phyloP scores from a whole-genome alignment of 2,888 invertebrate genomes.

The Meloe dianella region DNA sequence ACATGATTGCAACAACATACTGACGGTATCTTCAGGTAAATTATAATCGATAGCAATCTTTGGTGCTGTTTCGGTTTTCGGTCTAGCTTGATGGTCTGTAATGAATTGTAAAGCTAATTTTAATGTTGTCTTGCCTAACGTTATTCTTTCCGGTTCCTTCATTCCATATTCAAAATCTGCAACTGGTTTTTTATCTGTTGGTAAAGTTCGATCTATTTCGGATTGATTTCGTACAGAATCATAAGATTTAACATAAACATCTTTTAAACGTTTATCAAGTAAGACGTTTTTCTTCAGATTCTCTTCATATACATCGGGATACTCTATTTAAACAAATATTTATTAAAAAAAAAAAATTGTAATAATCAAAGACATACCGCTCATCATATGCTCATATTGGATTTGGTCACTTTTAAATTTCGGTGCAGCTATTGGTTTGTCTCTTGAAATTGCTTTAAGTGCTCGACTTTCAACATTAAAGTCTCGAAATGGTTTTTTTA shows the following conservation, averaged over 20 bases:
- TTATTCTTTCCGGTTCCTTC: constrained; percentile 67
- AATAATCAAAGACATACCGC: constrained; percentile 54
- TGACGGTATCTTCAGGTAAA: constrained; percentile 67
- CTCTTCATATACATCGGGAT: constrained; percentile 68
- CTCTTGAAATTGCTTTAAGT: constrained; percentile 70
- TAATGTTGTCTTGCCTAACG: constrained; percentile 71
- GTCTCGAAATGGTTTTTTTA: constrained; percentile 67
- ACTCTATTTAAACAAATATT: too few relatives aligned
- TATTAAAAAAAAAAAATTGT: too few relatives aligned
- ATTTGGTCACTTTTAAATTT: constrained; percentile 66
- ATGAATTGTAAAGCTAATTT: constrained; percentile 71
- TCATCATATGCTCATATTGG: constrained; percentile 69
- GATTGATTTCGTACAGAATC: constrained; percentile 54
- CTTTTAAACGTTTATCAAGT: constrained; percentile 71
- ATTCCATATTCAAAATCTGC: constrained; percentile 71
- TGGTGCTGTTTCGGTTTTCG: constrained; percentile 63
- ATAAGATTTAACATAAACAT: constrained; percentile 75
- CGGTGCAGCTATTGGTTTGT: constrained; percentile 71
- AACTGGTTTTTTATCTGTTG: constrained; percentile 62
- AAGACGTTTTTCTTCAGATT: constrained; percentile 67
- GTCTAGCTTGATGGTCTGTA: constrained; percentile 68
- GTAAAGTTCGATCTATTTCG: constrained; percentile 62
- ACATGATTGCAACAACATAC: constrained; percentile 56
- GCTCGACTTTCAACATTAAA: constrained; percentile 81
- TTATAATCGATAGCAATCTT: constrained; percentile 74